Evolutionary conservation across 1,140 invertebrate genomes (phyloP).

Genomic region (Gonatopus flavifemur): DNA sequence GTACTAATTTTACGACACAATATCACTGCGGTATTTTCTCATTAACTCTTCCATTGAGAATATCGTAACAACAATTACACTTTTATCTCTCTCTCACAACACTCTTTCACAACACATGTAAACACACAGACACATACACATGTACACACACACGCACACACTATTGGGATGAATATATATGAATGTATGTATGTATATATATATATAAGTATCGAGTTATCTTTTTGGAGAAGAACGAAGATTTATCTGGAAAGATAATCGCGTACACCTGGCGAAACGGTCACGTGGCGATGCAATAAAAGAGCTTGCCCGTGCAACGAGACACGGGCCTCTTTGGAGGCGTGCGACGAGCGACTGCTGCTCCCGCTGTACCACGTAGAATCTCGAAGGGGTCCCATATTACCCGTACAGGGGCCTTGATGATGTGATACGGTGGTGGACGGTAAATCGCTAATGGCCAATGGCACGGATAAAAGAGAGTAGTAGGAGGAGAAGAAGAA

Average conservation of each 20-base stretch:
- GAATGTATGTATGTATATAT: no score
- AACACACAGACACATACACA: no score
- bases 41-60: no score
- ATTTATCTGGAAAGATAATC: constrained; percentile 22
- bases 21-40: no score
- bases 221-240: no score
- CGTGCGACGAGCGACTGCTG: constrained; percentile 34
- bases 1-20: no score
- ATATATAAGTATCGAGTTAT: no score
- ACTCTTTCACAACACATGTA: no score
- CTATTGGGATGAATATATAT: no score
- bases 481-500: constrained; percentile 17
- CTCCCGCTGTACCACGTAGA: constrained; percentile 15
- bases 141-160: no score
- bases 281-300: constrained; percentile 23
- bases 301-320: constrained; percentile 4
- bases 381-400: constrained; percentile 37
- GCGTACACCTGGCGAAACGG: constrained; percentile 17
- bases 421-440: constrained; percentile 34
- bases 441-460: constrained; percentile 39
- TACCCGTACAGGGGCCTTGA: constrained; percentile 28
- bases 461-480: constrained; percentile 38
- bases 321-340: constrained; percentile 18
- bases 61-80: no score
- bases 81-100: no score